A percentile compares a stretch with the other conserved stretches of the same genome.
Evolutionary conservation across 2,888 invertebrate genomes (phyloP).

Genomic region (Helicoverpa assulta): DNA sequence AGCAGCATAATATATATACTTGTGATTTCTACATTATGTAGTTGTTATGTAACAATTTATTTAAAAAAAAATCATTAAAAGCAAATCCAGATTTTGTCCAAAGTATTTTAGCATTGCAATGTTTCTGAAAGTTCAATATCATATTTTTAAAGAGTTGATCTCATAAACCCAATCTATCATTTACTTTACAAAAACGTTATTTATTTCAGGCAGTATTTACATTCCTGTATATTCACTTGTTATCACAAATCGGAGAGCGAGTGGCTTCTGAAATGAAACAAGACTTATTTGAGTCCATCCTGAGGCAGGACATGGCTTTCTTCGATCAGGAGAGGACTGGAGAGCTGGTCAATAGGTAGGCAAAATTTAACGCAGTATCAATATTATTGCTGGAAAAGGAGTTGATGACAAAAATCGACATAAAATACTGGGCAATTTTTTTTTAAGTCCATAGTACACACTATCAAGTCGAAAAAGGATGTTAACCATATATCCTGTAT

Average conservation of each 20-base stretch:
- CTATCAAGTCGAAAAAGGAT: too few species aligned
- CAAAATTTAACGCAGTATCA: neutral
- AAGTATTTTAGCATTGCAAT: too few species aligned
- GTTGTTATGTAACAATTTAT: too few species aligned
- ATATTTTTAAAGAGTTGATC: too few species aligned
- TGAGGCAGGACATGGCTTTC: constrained; percentile 96
- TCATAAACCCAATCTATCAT: too few species aligned
- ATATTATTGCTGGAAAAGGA: neutral
- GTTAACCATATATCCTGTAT: too few species aligned
- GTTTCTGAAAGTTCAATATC: too few species aligned
- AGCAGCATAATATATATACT: too few species aligned
- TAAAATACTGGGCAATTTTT: neutral
- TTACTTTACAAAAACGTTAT: neutral
- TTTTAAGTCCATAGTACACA: neutral
- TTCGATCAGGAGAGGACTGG: constrained; percentile 97
- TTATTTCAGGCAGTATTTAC: constrained; percentile 94
- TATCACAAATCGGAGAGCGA: constrained; percentile 97
- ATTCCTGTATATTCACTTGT: constrained; percentile 96
- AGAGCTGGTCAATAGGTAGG: constrained; percentile 96
- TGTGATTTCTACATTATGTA: too few species aligned
- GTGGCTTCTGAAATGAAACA: constrained; percentile 95
- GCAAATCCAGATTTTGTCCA: too few species aligned
- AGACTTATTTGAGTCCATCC: constrained; percentile 95
- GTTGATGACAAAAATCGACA: neutral
- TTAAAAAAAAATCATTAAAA: too few species aligned